phyloP scores from a whole-genome alignment of 2,797 vertebrate species.

The Lagorchestes hirsutus region DNA sequence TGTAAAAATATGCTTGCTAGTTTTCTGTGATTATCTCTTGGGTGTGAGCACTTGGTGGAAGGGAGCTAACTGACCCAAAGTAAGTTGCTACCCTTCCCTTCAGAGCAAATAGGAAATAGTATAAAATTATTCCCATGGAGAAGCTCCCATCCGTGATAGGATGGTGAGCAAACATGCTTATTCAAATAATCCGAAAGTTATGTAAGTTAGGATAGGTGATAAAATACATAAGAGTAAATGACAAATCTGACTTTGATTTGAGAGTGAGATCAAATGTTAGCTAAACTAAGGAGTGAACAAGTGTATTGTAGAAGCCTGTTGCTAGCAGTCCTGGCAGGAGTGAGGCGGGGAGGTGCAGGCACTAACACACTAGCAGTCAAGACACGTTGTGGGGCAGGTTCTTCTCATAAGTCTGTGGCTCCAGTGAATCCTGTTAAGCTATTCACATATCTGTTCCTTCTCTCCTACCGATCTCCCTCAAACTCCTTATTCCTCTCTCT shows the following conservation, averaged over 20 bases:
- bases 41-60: background rate
- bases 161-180: background rate
- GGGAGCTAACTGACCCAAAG: background rate
- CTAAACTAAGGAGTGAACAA: background rate
- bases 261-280: background rate
- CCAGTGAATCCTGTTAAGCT: background rate
- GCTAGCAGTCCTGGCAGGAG: background rate
- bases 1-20: background rate
- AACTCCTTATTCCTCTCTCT: background rate
- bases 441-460: background rate
- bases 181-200: background rate
- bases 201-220: background rate
- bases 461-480: background rate
- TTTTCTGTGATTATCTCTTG: background rate
- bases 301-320: background rate
- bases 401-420: background rate
- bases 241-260: background rate
- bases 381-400: background rate
- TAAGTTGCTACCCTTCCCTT: no score
- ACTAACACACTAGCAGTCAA: background rate
- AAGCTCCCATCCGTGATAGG: background rate
- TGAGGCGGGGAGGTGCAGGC: background rate
- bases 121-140: background rate
- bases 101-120: background rate
- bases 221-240: background rate